Evolutionary conservation across 2,113 vertebrate genomes (phyloP).

Genomic region (Anarhynchus alexandrinus): DNA sequence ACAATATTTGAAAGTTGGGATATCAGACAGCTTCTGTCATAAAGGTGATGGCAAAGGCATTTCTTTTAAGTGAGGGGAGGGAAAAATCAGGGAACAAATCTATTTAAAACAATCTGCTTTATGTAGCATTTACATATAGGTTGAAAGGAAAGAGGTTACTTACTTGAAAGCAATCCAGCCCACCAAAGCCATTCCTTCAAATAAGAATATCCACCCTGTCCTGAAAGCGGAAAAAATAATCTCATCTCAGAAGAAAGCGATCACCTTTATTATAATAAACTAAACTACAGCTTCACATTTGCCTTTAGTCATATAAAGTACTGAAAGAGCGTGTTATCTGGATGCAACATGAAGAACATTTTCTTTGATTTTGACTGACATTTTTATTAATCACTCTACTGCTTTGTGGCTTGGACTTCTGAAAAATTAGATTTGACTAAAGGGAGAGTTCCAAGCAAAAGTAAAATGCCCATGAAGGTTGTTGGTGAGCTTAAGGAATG

Average conservation of each 20-base stretch:
- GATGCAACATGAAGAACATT: not conserved
- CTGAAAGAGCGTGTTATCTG: not conserved
- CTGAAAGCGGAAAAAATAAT: slow-evolving; percentile 56
- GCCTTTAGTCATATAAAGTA: not conserved
- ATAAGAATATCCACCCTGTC: slow-evolving; percentile 81
- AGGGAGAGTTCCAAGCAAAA: not conserved
- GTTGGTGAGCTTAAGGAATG: not conserved
- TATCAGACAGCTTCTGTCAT: not conserved
- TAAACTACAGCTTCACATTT: not conserved
- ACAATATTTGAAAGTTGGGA: not conserved
- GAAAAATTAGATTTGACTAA: not conserved
- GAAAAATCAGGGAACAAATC: not conserved
- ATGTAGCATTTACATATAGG: not conserved
- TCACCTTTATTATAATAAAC: not conserved
- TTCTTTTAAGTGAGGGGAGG: not conserved
- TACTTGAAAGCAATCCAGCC: slow-evolving; percentile 81
- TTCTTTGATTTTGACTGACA: not conserved
- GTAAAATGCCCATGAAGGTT: not conserved
- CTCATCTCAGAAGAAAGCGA: not conserved
- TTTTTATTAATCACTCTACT: not conserved
- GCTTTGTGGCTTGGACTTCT: not conserved
- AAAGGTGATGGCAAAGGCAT: not conserved
- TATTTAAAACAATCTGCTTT: not conserved
- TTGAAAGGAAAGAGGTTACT: slow-evolving; percentile 4
- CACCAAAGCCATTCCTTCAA: slow-evolving; percentile 85